Evolutionary conservation across 2,888 invertebrate species (phyloP).

Genomic region (Xylota sylvarum): DNA sequence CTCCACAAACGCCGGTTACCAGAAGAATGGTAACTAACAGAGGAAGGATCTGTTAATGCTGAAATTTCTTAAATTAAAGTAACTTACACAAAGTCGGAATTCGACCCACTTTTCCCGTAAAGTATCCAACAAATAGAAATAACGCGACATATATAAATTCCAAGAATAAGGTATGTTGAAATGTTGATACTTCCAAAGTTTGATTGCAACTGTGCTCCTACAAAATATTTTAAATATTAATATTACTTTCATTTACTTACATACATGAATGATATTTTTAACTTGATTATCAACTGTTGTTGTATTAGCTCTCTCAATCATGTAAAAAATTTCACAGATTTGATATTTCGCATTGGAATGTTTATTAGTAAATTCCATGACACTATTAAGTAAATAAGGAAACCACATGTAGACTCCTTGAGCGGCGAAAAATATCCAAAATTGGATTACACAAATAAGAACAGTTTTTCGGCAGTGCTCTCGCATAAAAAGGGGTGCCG

Average conservation of each 20-base stretch:
- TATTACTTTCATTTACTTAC: neutral
- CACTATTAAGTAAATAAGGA: constrained; percentile 81
- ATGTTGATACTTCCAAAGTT: constrained; percentile 80
- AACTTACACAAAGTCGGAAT: constrained; percentile 78
- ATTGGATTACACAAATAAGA: constrained; percentile 81
- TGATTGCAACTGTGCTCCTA: constrained; percentile 7
- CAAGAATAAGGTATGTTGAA: constrained; percentile 79
- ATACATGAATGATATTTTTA: neutral
- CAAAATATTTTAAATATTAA: neutral
- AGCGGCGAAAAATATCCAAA: constrained; percentile 81
- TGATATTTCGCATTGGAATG: constrained; percentile 76
- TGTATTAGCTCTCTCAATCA: constrained; percentile 38
- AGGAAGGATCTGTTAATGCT: neutral
- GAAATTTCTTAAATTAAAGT: neutral
- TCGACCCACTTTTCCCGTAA: constrained; percentile 78
- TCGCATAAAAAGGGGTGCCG: constrained; percentile 81
- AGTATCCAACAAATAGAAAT: constrained; percentile 78
- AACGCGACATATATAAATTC: constrained; percentile 79
- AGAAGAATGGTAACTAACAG: constrained; percentile 46
- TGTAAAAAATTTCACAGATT: constrained; percentile 80
- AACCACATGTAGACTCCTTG: constrained; percentile 83
- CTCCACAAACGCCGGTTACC: constrained; percentile 41
- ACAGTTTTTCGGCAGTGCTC: constrained; percentile 80
- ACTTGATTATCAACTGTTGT: neutral
- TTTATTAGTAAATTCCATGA: constrained; percentile 79